These are phyloP conservation scores for Helogale parvula DNA, from an alignment of 2,113 vertebrate genomes.

Conservation along the genomic window DNA sequence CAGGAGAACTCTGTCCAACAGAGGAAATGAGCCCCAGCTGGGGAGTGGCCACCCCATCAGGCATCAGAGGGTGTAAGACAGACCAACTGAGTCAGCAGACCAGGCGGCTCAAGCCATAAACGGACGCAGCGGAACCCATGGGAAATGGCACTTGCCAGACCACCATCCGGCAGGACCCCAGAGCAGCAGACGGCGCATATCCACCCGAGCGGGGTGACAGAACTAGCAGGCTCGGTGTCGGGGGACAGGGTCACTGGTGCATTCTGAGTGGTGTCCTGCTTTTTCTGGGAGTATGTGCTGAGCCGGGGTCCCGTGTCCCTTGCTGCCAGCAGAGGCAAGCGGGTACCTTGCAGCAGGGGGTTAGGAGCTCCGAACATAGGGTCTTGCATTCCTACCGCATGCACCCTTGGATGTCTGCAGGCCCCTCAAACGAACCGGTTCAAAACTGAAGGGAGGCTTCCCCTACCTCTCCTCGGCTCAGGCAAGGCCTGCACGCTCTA, in stretches of 20 bases:
- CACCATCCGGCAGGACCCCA: neutral
- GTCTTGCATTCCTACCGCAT: rapidly evolving
- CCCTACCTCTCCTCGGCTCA: neutral
- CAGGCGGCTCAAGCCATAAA: rapidly evolving
- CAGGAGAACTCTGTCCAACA: neutral
- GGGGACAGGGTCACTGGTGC: neutral
- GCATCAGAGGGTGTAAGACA: neutral
- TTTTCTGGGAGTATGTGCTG: neutral
- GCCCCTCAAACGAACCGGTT: neutral
- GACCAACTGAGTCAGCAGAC: rapidly evolving
- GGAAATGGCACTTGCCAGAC: rapidly evolving
- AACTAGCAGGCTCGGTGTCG: rapidly evolving
- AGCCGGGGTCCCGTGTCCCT: neutral
- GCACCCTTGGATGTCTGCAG: neutral
- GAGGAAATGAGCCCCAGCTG: neutral
- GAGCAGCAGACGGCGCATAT: rapidly evolving
- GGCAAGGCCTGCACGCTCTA: neutral
- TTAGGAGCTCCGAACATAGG: neutral
- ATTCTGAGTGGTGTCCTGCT: rapidly evolving
- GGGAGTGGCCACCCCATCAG: rapidly evolving
- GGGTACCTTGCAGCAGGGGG: neutral
- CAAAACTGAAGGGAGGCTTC: neutral
- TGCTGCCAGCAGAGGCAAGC: neutral
- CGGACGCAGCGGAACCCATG: neutral
- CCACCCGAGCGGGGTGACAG: neutral